Base-by-base conservation (phyloP, 2,888 invertebrate genomes). In the Lepidocyrtinus sp. region DNA sequence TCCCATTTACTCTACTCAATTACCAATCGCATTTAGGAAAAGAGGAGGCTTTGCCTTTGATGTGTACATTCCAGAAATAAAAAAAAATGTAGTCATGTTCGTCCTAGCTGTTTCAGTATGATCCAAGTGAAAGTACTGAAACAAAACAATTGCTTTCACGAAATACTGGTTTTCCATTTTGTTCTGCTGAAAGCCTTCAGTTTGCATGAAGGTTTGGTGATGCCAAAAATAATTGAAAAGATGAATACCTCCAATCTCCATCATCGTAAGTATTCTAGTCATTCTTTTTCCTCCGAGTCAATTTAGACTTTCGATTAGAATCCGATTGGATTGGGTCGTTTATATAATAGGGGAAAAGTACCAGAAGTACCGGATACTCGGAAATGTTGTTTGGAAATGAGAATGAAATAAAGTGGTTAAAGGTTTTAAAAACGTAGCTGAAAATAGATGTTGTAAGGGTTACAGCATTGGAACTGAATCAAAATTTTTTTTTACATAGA, bases 141-240 rank as follows among this genome's bases (percentile, higher is more conserved):
- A 36, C 36, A 36, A 36, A 36, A 36, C 5, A 12, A 36, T 36
- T 36, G 36, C 36, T 36, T 36, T 36, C 36, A n/a, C n/a, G n/a
- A n/a, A n/a, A n/a, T n/a, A n/a, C n/a, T n/a, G n/a, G n/a, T n/a
- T n/a, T n/a, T 36, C 36, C 36, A 12, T 36, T 36, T 36, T n/a
- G n/a, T n/a, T n/a, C n/a, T n/a, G n/a, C n/a, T n/a, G n/a, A n/a
- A n/a, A n/a, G n/a, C n/a, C n/a, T n/a, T n/a, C n/a, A n/a, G n/a
- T n/a, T n/a, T n/a, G n/a, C n/a, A n/a, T 75, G 75, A 75, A 65
- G 68, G 75, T 68, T 45, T 17, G 27, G 45, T 22, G 69, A 25
- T 69, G 62, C 24, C 24, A 61, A 68, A n/a, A 36, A 75, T 75
- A 69, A 69, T 7, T 69, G 67, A 63, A 75, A 69, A 26, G 63